Conservation (phyloP, 2,888 invertebrate genomes). For the Ecliptopera silaceata region DNA sequence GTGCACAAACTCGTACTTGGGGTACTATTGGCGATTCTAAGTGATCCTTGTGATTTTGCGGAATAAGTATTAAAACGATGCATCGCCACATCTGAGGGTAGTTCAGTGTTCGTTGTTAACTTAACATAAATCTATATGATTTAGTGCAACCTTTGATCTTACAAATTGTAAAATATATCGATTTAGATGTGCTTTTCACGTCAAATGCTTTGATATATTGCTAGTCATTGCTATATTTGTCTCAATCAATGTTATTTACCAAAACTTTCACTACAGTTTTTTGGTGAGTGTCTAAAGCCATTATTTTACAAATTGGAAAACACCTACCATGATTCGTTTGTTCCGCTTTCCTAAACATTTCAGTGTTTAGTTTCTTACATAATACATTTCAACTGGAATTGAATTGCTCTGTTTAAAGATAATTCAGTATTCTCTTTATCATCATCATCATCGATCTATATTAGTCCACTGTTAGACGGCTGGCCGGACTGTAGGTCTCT, state of each 20-base stretch:
- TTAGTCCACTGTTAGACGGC: too few relatives aligned
- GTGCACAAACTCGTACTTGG: too few relatives aligned
- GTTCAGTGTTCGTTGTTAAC: too few relatives aligned
- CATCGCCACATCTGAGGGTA: too few relatives aligned
- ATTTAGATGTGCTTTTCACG: neutral
- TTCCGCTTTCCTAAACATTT: conserved; percentile 65
- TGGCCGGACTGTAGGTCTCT: too few relatives aligned
- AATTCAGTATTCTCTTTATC: too few relatives aligned
- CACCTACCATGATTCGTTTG: conserved; percentile 48
- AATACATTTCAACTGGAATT: neutral
- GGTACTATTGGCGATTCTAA: too few relatives aligned
- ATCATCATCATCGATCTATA: too few relatives aligned
- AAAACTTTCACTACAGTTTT: conserved; percentile 24
- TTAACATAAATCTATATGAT: neutral
- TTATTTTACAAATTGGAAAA: conserved; percentile 44
- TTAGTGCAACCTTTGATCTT: neutral
- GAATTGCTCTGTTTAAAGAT: neutral
- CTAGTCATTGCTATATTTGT: conserved; percentile 21
- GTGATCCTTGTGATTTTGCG: too few relatives aligned
- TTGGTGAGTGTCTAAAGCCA: conserved; percentile 21
- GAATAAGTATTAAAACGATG: too few relatives aligned
- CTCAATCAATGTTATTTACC: conserved; percentile 18
- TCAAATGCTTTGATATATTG: neutral
- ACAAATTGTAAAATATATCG: neutral
- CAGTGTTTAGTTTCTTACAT: conserved; percentile 34